Evolutionary conservation across 2,888 invertebrate genomes (phyloP).

Genomic region (Caenorhabditis auriculariae): DNA sequence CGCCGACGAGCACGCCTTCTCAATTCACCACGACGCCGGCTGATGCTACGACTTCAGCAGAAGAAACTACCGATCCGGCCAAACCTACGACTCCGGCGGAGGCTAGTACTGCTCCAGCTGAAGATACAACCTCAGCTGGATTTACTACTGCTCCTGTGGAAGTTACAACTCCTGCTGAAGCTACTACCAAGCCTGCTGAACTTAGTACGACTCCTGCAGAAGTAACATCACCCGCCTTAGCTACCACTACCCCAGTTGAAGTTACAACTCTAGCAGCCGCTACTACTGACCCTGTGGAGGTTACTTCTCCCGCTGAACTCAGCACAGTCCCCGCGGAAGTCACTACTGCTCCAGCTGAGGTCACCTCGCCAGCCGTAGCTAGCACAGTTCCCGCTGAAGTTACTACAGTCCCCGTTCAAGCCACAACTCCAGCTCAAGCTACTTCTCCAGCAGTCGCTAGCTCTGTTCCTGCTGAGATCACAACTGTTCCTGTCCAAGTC

Average conservation of each 20-base stretch:
- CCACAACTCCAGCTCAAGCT: conserved; percentile 1
- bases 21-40: neutral
- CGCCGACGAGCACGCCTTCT: neutral
- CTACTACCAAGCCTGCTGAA: neutral
- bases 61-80: conserved; percentile 1
- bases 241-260: conserved; percentile 5
- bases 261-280: neutral
- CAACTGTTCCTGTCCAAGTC: neutral
- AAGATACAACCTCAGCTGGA: neutral
- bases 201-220: neutral
- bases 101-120: neutral
- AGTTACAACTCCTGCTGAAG: neutral
- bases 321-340: conserved; percentile 10
- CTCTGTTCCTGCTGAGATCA: conserved; percentile 5
- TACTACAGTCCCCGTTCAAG: conserved; percentile 1
- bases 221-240: neutral
- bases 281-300: neutral
- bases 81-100: neutral
- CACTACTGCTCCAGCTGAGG: conserved; percentile 1
- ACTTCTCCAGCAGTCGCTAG: conserved; percentile 1
- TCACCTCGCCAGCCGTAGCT: neutral
- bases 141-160: neutral
- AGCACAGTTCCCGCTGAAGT: conserved; percentile 5
- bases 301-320: too few species aligned
- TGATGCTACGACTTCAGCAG: neutral